Evolutionary conservation across 2,113 vertebrate genomes (phyloP).

Genomic region (Boleophthalmus pectinirostris): DNA sequence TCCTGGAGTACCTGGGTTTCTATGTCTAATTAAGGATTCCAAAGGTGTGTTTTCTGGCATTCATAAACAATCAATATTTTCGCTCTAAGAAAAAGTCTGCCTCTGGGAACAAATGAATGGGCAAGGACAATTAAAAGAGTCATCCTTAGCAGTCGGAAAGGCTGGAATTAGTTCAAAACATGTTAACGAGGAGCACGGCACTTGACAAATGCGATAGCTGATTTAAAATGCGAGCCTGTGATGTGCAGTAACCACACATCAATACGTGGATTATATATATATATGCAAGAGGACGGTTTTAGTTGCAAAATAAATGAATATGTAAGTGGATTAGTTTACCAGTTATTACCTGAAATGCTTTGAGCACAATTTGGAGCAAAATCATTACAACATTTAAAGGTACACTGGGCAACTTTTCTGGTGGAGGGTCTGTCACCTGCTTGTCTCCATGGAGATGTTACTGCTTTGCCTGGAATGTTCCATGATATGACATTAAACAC

Average conservation of each 20-base stretch:
- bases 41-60: slow-evolving; percentile 46
- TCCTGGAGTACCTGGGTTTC: slow-evolving; percentile 71
- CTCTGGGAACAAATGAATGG: slow-evolving; percentile 34
- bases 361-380: no score
- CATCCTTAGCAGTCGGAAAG: slow-evolving; percentile 33
- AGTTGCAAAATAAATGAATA: no score
- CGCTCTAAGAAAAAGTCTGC: slow-evolving; percentile 41
- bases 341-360: no score
- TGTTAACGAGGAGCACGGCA: slow-evolving; percentile 11
- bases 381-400: no score
- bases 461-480: no score
- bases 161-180: slow-evolving; percentile 21
- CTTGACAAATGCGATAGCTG: slow-evolving; percentile 29
- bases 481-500: no score
- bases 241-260: slow-evolving; percentile 3
- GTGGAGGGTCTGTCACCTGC: no score
- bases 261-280: no score
- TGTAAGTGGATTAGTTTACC: no score
- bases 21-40: slow-evolving; percentile 69
- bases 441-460: no score
- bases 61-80: slow-evolving; percentile 67
- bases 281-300: no score
- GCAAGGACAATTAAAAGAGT: slow-evolving; percentile 35
- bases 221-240: slow-evolving; percentile 2
- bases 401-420: no score